Percentiles rank a stretch among this genome's conserved stretches.
Evolutionary conservation across 2,113 vertebrate genomes (phyloP).

Genomic region (Corydoras maculifer): DNA sequence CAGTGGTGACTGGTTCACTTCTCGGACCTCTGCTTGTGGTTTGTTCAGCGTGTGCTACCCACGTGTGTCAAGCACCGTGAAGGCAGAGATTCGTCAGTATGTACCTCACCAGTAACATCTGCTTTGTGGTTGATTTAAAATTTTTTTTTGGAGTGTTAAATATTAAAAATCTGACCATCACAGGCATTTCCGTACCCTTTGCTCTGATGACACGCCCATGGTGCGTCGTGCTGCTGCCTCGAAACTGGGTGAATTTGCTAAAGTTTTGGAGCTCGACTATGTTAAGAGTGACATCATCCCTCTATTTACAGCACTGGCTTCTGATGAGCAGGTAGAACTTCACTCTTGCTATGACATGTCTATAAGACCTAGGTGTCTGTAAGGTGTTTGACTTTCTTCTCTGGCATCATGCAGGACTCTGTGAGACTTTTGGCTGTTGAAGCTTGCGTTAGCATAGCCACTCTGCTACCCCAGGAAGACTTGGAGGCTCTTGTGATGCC

Average conservation of each 20-base stretch:
- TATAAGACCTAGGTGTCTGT: background rate
- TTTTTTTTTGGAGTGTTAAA: background rate
- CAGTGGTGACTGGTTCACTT: conserved; percentile 88
- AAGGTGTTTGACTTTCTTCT: background rate
- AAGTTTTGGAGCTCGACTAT: conserved; percentile 84
- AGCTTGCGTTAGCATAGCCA: conserved; percentile 82
- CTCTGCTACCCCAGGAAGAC: conserved; percentile 77
- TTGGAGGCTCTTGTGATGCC: conserved; percentile 82
- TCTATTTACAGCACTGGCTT: conserved; percentile 81
- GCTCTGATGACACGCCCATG: conserved; percentile 88
- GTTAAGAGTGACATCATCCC: conserved; percentile 89
- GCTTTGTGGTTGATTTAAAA: too few species aligned
- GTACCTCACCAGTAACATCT: conserved; percentile 37
- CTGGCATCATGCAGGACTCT: conserved; percentile 62
- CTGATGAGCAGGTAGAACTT: conserved; percentile 79
- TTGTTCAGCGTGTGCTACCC: conserved; percentile 87
- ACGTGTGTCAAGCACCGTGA: conserved; percentile 77
- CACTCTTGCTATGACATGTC: background rate
- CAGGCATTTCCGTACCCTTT: conserved; percentile 82
- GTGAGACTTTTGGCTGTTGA: conserved; percentile 81
- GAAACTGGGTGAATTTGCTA: conserved; percentile 87
- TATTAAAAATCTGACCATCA: too few species aligned
- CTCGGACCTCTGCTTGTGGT: conserved; percentile 83
- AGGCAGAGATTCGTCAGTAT: conserved; percentile 85
- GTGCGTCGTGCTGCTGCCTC: conserved; percentile 85